Base-by-base conservation (phyloP, 2,797 vertebrate genomes). In the Phoeniculus purpureus region DNA sequence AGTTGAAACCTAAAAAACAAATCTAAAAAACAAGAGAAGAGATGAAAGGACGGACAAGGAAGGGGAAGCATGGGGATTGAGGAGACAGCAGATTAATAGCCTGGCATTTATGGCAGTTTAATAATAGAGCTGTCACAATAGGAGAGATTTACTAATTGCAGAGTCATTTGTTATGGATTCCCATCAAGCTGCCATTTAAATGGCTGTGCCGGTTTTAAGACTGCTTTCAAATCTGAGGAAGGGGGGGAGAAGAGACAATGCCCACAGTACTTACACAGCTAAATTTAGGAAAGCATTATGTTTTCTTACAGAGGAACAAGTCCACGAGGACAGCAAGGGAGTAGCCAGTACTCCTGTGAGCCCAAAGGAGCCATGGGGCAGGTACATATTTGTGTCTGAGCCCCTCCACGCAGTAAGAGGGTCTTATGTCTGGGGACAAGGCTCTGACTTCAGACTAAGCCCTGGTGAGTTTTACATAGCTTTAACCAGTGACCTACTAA, bases 61-160 rank as follows among this genome's bases (percentile, higher is more conserved):
- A 94, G 22, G 17, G 40, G 67, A 92, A 87, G 56, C 85, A 82
- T 84, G 71, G 82, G 83, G 94, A 96, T 51, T 85, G 90, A 95
- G 92, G 25, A 96, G 96, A 95, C 93, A 94, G 94, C 77, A 95
- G 95, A 97, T 96, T 96, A 97, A 96, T 95, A 95, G 94, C 89
- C 88, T 94, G 66, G 96, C 94, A 94, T 94, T 95, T 96, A 93
- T 96, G 96, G 94, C 96, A 97, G 93, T 94, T 96, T 97, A 97
- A 97, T 97, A 97, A 97, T 94, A 96, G 96, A 96, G 95, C 95
- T 97, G 96, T 96, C 96, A 97, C 95, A 96, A 97, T 96, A 94
- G 85, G 85, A 97, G 91, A 96, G 96, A 96, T 96, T 95, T 96
- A 96, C 95, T 97, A 97, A 97, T 96, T 97, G 95, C 91, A 72